Base-by-base conservation (phyloP, 2,113 vertebrate genomes). In the Solea solea region DNA sequence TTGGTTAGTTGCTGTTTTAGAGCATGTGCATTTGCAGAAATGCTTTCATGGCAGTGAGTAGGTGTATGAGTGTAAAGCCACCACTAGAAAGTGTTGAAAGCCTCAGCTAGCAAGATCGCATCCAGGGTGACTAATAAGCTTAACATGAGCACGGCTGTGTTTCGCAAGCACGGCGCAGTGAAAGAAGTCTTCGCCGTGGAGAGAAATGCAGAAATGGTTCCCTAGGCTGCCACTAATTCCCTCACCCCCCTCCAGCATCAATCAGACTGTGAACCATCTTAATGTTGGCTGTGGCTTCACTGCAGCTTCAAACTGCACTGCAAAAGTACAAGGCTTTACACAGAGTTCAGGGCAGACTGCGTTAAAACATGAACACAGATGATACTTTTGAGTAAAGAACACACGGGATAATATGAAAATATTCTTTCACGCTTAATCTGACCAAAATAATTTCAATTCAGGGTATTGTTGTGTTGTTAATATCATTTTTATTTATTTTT, bases 41-140 rank as follows among this genome's bases (percentile, higher is more conserved):
- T 74, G 88, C 80, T 91, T 90, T 89, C 83, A 85, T 84, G 84
- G 82, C 87, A 89, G 82, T 90, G 92, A 92, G 92, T 93, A 93
- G 93, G 93, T 93, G 92, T 93, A 88, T 91, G 88, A 89, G 91
- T 92, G 90, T 91, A 92, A 91, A 92, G 87, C 85, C 87, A 92
- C 86, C 86, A 87, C 89, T 89, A 91, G 91, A 93, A 93, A 93
- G 91, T 93, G 93, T 92, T 90, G 90, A 92, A 92, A 93, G 90
- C 90, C 89, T 82, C 90, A 90, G 91, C 91, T 92, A 92, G 91
- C 91, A 91, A 93, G 92, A 93, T 93, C 88, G 86, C 93, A 93
- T 93, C 89, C 92, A 93, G 93, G 93, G 92, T 94, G 91, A 94
- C 93, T 94, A 94, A 94, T 92, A 90, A 91, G 93, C 91, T 94